Percentiles rank a stretch among this genome's conserved stretches.
Conservation (phyloP, 2,797 vertebrate genomes). For the Choloepus didactylus region DNA sequence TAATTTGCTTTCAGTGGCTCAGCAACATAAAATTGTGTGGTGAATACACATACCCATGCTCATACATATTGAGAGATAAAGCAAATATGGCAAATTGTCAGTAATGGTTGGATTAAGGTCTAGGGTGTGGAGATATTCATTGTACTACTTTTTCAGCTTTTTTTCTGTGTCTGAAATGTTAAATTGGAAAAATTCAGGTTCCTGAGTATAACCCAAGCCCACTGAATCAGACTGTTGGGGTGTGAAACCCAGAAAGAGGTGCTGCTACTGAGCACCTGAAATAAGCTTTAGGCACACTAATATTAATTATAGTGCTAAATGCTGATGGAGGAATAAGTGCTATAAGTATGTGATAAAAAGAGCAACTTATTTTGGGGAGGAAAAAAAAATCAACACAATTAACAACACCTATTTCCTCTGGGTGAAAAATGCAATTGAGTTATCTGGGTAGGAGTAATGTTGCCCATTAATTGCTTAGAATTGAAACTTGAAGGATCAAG, state of each 20-base stretch:
- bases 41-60: neutral
- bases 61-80: neutral
- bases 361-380: neutral
- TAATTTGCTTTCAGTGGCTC: neutral
- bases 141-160: neutral
- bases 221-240: neutral
- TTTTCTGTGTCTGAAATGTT: neutral
- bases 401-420: slow-evolving; percentile 28
- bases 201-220: neutral
- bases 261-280: neutral
- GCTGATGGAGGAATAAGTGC: neutral
- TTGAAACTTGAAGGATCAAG: neutral
- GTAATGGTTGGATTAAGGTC: neutral
- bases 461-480: neutral
- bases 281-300: neutral
- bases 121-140: neutral
- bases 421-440: neutral
- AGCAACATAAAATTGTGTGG: neutral
- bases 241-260: neutral
- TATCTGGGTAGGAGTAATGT: neutral
- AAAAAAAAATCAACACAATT: neutral
- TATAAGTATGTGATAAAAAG: neutral
- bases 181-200: neutral
- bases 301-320: slow-evolving; percentile 18
- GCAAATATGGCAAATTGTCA: neutral